Percentiles rank a stretch among this genome's conserved stretches.
These are phyloP conservation scores for Periophthalmus magnuspinnatus DNA, from an alignment of 2,797 vertebrate species.

Conservation along the genomic window DNA sequence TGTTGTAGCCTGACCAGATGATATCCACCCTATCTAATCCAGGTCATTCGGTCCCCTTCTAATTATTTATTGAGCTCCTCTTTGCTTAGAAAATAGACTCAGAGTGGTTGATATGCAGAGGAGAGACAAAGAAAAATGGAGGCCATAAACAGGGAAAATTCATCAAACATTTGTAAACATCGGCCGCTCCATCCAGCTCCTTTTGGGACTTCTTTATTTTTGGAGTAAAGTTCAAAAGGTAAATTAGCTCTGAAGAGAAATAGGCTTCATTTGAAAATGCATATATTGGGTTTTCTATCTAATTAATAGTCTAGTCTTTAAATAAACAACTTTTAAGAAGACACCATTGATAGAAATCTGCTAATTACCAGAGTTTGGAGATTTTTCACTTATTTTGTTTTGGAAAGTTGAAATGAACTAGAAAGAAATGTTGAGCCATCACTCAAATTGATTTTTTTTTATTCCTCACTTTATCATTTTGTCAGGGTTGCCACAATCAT, in stretches of 20 bases:
- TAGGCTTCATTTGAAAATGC: conserved; percentile 22
- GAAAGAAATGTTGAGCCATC: neutral
- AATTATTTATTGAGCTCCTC: conserved; percentile 72
- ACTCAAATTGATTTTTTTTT: conserved; percentile 1
- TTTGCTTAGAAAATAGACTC: conserved; percentile 27
- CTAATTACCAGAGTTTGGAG: conserved; percentile 28
- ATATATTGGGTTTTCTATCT: conserved; percentile 3
- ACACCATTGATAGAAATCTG: conserved; percentile 1
- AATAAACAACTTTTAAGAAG: conserved; percentile 28
- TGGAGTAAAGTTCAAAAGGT: conserved; percentile 21
- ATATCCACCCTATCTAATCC: conserved; percentile 67
- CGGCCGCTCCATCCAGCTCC: conserved; percentile 28
- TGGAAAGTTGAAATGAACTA: conserved; percentile 4
- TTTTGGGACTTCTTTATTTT: conserved; percentile 29
- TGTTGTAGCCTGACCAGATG: conserved; percentile 50
- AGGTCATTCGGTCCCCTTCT: conserved; percentile 61
- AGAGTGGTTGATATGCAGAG: conserved; percentile 54
- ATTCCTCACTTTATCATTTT: neutral
- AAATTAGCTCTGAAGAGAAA: conserved; percentile 16
- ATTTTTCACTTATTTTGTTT: neutral
- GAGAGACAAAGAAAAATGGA: conserved; percentile 23
- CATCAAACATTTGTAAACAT: conserved; percentile 53
- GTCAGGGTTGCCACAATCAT: neutral
- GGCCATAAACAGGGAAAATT: conserved; percentile 24
- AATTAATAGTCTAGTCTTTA: conserved; percentile 19